phyloP scores from a whole-genome alignment of 1,140 invertebrate genomes.

The Aethina tumida region DNA sequence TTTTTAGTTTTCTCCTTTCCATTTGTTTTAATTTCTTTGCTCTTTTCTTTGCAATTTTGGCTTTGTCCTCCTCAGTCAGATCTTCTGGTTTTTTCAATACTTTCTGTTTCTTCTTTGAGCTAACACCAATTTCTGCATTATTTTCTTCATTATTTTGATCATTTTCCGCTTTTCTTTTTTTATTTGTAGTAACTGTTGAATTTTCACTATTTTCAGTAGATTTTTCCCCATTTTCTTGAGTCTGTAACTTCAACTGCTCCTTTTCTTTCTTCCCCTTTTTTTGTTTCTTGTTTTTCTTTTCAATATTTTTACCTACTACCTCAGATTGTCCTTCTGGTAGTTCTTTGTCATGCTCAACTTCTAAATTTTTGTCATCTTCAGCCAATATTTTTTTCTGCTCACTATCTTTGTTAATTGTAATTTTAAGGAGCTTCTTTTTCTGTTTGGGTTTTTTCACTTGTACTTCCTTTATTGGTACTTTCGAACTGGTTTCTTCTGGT shows the following conservation, averaged over 20 bases:
- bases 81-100: too few species aligned
- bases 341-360: slow-evolving; percentile 3
- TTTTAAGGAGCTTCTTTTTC: slow-evolving; percentile 18
- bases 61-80: slow-evolving; percentile 15
- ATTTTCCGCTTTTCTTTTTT: too few species aligned
- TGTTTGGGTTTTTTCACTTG: slow-evolving; percentile 16
- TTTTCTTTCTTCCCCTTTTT: slow-evolving; percentile 16
- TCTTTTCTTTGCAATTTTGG: slow-evolving; percentile 15
- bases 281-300: slow-evolving; percentile 12
- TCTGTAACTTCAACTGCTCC: slow-evolving; percentile 1
- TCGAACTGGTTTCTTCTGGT: slow-evolving; percentile 18
- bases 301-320: slow-evolving; percentile 7
- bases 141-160: too few species aligned
- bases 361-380: slow-evolving; percentile 8
- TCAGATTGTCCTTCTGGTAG: slow-evolving; percentile 5
- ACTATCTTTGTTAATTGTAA: slow-evolving; percentile 19
- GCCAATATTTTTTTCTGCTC: slow-evolving; percentile 17
- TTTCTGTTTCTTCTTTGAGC: too few species aligned
- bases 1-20: slow-evolving; percentile 20
- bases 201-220: slow-evolving; percentile 10
- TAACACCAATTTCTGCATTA: too few species aligned
- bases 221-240: slow-evolving; percentile 3
- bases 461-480: slow-evolving; percentile 15
- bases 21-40: slow-evolving; percentile 12
- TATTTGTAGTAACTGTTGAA: slow-evolving; percentile 5